phyloP scores from a whole-genome alignment of 2,888 invertebrate genomes.

The Anodontia alba region DNA sequence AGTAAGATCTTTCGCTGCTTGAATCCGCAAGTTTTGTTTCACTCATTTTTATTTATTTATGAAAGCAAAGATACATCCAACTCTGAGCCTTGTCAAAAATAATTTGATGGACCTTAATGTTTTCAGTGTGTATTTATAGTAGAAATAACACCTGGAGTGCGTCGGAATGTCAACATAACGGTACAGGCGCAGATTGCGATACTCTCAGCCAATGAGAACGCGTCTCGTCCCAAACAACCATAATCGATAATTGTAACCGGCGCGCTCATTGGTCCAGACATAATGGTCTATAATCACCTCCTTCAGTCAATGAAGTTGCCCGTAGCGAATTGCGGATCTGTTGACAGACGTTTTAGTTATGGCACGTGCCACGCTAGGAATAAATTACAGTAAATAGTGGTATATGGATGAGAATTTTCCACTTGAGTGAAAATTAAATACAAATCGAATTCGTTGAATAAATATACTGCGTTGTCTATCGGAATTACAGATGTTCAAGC shows the following conservation, averaged over 20 bases:
- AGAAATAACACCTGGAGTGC: slow-evolving; percentile 51
- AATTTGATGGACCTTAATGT: slow-evolving; percentile 8
- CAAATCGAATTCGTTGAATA: neutral
- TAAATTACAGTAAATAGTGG: slow-evolving; percentile 53
- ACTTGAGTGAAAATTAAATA: slow-evolving; percentile 39
- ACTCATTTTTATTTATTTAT: slow-evolving; percentile 42
- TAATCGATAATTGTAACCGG: slow-evolving; percentile 33
- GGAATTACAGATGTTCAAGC: too few relatives aligned
- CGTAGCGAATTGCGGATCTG: slow-evolving; percentile 45
- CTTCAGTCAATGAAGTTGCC: slow-evolving; percentile 30
- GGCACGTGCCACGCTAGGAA: slow-evolving; percentile 60
- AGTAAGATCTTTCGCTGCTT: slow-evolving; percentile 56
- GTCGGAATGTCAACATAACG: slow-evolving; percentile 67
- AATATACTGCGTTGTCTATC: neutral
- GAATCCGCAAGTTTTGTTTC: slow-evolving; percentile 45
- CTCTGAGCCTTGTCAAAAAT: neutral
- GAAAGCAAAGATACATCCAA: neutral
- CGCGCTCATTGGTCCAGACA: slow-evolving; percentile 45
- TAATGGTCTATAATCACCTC: slow-evolving; percentile 45
- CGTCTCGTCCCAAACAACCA: slow-evolving; percentile 13
- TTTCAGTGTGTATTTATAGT: slow-evolving; percentile 14
- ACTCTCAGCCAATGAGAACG: slow-evolving; percentile 53
- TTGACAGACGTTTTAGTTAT: slow-evolving; percentile 53
- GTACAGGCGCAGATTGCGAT: slow-evolving; percentile 61
- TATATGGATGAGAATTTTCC: slow-evolving; percentile 60